Evolutionary conservation across 1,140 invertebrate genomes (phyloP), one percentile per base, ranked within the genome.

Genomic region (Anastrepha obliqua): DNA sequence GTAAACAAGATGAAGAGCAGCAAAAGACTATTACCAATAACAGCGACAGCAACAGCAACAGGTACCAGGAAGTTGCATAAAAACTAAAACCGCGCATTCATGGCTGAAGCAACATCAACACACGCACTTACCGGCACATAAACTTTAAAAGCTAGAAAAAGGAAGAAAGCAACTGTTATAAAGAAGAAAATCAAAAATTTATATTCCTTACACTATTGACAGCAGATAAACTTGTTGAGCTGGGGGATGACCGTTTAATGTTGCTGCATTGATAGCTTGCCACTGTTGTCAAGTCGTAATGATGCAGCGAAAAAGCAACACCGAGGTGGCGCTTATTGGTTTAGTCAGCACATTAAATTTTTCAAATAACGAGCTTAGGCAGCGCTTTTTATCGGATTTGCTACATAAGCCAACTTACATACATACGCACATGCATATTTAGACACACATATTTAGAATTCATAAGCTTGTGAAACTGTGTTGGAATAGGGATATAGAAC

Each of bases 311-410:
- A 74, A 74, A 47, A 13, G 67, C 67, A 4, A n/a, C 42, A 67
- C 39, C 29, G 64, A 67, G 11, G 64, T 67, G 64, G 0, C 64
- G 64, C 64, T 67, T 67, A 47, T 13, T 74, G 42, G 11, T 47
- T 44, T 39, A 74, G 15, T 74, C 67, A 74, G 67, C 67, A 74
- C 67, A 74, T 74, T 74, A 74, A 74, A 74, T 74, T 74, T 74
- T 47, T 42, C 67, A 74, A 74, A 74, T 74, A 74, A 74, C 67
- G 67, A 74, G 67, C 67, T 74, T 47, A 74, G 67, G 67, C 42
- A 74, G 67, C 67, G 67, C 39, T 42, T 74, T 47, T 42, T 17
- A 44, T 8, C 29, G 17, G 67, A 74, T 74, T 74, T 74, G 15
- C 42, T 74, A 74, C 13, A 11, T 42, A 47, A 44, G 15, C 60